These are phyloP conservation scores for Onychomys leucogaster DNA, from an alignment of 2,797 vertebrate genomes.

Conservation along the genomic window DNA sequence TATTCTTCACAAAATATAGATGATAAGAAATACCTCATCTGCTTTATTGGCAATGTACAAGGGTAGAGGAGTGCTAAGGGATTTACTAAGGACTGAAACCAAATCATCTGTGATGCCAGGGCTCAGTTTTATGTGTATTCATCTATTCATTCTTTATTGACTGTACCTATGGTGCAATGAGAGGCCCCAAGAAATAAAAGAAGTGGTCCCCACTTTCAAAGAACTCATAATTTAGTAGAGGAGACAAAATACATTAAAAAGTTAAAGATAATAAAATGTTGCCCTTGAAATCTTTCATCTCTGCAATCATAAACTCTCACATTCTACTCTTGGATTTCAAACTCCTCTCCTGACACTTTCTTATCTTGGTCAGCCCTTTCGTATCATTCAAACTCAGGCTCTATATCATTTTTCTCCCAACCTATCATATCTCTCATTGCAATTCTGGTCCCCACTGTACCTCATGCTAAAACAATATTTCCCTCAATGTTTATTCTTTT, in stretches of 20 bases:
- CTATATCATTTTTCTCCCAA: background rate
- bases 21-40: background rate
- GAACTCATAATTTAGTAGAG: background rate
- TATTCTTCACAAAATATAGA: slow-evolving; percentile 22
- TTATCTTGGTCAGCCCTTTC: background rate
- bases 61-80: background rate
- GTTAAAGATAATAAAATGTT: background rate
- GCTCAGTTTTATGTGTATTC: slow-evolving; percentile 15
- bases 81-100: background rate
- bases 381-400: background rate
- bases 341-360: background rate
- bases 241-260: slow-evolving; percentile 24
- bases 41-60: background rate
- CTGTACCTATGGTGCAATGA: background rate
- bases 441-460: background rate
- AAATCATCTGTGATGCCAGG: background rate
- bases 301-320: background rate
- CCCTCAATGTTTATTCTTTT: background rate
- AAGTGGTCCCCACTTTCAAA: background rate
- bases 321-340: background rate
- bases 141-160: slow-evolving; percentile 54
- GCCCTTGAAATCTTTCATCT: background rate
- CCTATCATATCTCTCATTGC: background rate
- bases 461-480: background rate
- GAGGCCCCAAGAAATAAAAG: slow-evolving; percentile 30